Base-by-base conservation (phyloP, 2,888 invertebrate species). In the Stramonita haemastoma region DNA sequence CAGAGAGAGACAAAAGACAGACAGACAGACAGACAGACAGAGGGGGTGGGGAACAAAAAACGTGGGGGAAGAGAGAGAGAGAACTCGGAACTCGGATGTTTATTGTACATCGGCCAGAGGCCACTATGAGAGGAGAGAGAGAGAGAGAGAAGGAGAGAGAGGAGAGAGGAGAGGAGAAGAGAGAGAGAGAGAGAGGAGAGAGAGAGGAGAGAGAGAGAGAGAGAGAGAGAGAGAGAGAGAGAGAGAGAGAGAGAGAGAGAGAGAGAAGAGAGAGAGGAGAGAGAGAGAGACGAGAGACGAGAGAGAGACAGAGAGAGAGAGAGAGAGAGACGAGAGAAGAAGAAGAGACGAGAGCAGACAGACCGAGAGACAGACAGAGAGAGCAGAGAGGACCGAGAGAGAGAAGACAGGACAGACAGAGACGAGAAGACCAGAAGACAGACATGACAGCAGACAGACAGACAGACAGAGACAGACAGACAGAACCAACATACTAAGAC, bases 301-400 rank as follows among this genome's bases (percentile, higher is more conserved):
- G 60, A 60, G 60, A n/a, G n/a, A n/a, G 26, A n/a, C 19, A n/a
- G n/a, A n/a, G 73, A 73, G 73, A 26, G 73, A 73, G 73, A 73
- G 73, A 73, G 73, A n/a, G 73, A 73, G 73, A n/a, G 73, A n/a
- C 19, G n/a, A n/a, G n/a, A n/a, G n/a, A n/a, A 26, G 26, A 26
- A n/a, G 73, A 73, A 26, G n/a, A n/a, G n/a, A n/a, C n/a, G n/a
- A n/a, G n/a, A n/a, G n/a, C n/a, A n/a, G 34, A 79, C 34, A 79
- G 34, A 79, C 15, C 32, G 73, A 79, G 32, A 79, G 32, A 79
- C 6, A 34, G 15, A 79, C 1, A 17, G 79, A 79, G 79, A 79
- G 34, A 79, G 79, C n/a, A 34, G 79, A 79, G 79, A 34, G 79
- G 79, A 79, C 17, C 32, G 79, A 79, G 79, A 79, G 79, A 79